Evolutionary conservation across 2,797 vertebrate genomes (phyloP), one percentile per base, ranked within the genome.

Genomic region (Chelon labrosus): DNA sequence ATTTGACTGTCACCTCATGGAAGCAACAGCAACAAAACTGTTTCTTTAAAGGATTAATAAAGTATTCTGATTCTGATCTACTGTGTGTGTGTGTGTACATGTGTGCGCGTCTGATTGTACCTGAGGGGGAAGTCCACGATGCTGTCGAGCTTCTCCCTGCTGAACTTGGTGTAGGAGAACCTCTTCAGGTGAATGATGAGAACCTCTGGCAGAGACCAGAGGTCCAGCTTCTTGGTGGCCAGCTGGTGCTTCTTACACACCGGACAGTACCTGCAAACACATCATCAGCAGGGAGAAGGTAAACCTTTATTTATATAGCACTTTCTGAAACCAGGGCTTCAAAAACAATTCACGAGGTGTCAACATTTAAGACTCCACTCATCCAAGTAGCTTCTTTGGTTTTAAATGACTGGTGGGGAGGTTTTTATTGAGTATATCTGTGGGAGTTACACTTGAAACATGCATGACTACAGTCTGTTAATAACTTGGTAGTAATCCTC

Each of bases 181-280:
- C 96, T 95, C 90, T 97, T 97, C 47, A 97, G 93, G 89, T 97
- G 96, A 77, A 97, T 96, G 77, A 97, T 96, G 10, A 97, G 95
- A 7, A 95, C 95, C 90, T 96, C 95, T 0, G 96, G 96, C 70
- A 97, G 91, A 59, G 93, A 95, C 96, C 97, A 97, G 20, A 97
- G 94, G 83, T 97, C 96, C 87, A 97, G 83, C 82, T 97, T 96
- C 95, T 97, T 97, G 2, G 96, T 97, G 80, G 97, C 97, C 83
- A 96, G 88, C 83, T 96, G 96, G 87, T 97, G 96, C 73, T 92
- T 95, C 87, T 96, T 96, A 88, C 97, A 97, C 55, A 93, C 91
- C 0, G 96, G 96, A 69, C 97, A 97, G 90, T 96, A 97, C 97
- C 96, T 97, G 75, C 1, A 65, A 0, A 70, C 27, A 70, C 41